Conservation (phyloP, 2,113 vertebrate genomes). For the Tinamus guttatus region DNA sequence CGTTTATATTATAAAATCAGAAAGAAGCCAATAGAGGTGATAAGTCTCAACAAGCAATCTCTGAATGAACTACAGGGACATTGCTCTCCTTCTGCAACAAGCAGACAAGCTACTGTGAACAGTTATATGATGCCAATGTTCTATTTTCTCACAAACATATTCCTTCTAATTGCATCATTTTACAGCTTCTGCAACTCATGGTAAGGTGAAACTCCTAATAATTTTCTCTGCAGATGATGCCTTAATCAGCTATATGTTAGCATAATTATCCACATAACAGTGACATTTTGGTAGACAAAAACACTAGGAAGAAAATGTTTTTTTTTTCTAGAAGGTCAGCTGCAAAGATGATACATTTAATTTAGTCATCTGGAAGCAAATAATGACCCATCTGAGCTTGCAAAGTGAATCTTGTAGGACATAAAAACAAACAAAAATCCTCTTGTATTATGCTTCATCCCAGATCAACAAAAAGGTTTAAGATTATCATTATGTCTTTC, state of each 20-base stretch:
- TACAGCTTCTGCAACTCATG: neutral
- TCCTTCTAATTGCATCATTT: constrained; percentile 3
- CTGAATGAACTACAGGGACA: neutral
- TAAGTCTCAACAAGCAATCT: neutral
- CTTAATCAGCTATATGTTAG: neutral
- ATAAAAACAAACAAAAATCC: neutral
- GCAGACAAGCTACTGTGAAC: neutral
- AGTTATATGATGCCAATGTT: neutral
- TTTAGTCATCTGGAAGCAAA: constrained; percentile 9
- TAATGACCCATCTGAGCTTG: neutral
- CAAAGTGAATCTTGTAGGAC: neutral
- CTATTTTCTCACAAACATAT: neutral
- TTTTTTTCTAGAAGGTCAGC: neutral
- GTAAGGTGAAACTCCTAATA: neutral
- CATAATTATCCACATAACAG: neutral
- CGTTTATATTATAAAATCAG: neutral
- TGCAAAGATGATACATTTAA: neutral
- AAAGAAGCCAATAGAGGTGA: neutral
- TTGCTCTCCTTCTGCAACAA: neutral
- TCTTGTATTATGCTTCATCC: neutral
- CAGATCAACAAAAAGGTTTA: neutral
- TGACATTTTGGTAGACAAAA: neutral
- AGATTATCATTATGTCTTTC: neutral
- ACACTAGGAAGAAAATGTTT: neutral
- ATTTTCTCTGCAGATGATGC: neutral